Percentiles rank a stretch among this genome's conserved stretches.
phyloP scores from a whole-genome alignment of 1,140 invertebrate genomes.

The Platorchestia sp. region DNA sequence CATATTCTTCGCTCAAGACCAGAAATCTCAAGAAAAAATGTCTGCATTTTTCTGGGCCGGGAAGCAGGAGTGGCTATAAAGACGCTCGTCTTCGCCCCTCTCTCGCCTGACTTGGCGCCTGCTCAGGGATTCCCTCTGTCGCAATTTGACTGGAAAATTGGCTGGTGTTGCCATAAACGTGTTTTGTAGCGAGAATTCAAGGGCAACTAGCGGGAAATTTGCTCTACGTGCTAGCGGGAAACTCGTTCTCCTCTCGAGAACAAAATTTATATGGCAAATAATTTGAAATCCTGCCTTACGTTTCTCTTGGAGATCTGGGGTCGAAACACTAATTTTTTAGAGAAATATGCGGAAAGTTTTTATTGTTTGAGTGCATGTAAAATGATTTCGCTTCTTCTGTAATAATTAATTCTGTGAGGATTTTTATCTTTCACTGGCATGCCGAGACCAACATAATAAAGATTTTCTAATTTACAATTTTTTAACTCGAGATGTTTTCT shows the following conservation, averaged over 20 bases:
- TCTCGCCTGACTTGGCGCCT: neutral
- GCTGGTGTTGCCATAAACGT: neutral
- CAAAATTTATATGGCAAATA: neutral
- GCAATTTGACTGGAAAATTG: conserved; percentile 1
- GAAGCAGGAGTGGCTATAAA: neutral
- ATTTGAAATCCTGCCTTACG: neutral
- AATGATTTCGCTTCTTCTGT: too few relatives aligned
- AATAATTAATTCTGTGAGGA: too few relatives aligned
- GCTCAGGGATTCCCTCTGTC: neutral
- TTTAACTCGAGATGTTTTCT: too few relatives aligned
- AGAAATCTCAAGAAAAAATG: neutral
- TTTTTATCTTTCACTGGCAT: too few relatives aligned
- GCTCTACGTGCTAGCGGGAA: neutral
- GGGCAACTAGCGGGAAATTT: neutral
- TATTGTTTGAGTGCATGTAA: neutral
- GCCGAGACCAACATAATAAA: too few relatives aligned
- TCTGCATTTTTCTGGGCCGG: neutral
- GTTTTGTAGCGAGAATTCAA: neutral
- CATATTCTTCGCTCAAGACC: neutral
- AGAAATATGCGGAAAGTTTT: neutral
- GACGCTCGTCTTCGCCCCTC: neutral
- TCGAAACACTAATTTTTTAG: neutral
- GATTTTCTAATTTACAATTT: too few relatives aligned
- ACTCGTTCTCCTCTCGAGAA: neutral
- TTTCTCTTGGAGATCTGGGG: neutral